Conservation (phyloP, 2,888 invertebrate species). For the Andrena marginata region DNA sequence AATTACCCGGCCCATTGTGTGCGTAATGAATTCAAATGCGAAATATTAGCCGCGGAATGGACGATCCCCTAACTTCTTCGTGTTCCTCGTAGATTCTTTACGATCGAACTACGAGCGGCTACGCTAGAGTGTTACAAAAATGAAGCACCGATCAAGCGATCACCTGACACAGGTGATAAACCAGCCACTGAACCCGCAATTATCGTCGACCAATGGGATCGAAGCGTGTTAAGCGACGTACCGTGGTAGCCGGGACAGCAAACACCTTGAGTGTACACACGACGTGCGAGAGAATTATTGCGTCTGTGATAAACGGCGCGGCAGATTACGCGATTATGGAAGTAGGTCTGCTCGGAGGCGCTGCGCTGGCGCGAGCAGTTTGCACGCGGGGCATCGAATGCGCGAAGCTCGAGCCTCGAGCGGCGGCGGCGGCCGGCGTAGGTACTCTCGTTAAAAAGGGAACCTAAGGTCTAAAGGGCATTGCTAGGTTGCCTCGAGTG, state of each 20-base stretch:
- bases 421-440: too few relatives aligned
- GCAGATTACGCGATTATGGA: conserved; percentile 66
- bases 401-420: conserved; percentile 7
- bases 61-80: neutral
- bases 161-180: neutral
- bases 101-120: neutral
- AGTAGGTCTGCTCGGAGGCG: conserved; percentile 54
- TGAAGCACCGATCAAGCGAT: neutral
- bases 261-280: conserved; percentile 47
- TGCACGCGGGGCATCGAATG: conserved; percentile 60
- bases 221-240: conserved; percentile 44
- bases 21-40: neutral
- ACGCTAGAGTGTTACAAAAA: neutral
- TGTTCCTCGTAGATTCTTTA: neutral
- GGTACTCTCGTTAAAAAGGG: conserved; percentile 67
- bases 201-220: conserved; percentile 38
- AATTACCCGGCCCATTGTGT: conserved; percentile 8
- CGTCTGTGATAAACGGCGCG: conserved; percentile 59
- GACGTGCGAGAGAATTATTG: conserved; percentile 52
- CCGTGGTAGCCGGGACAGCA: conserved; percentile 45
- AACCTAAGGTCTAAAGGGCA: conserved; percentile 60
- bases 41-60: neutral
- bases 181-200: conserved; percentile 13
- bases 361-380: conserved; percentile 39
- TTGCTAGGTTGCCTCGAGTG: conserved; percentile 68